These are phyloP conservation scores for Hoplias malabaricus DNA, from an alignment of 2,113 vertebrate species.

Conservation along the genomic window DNA sequence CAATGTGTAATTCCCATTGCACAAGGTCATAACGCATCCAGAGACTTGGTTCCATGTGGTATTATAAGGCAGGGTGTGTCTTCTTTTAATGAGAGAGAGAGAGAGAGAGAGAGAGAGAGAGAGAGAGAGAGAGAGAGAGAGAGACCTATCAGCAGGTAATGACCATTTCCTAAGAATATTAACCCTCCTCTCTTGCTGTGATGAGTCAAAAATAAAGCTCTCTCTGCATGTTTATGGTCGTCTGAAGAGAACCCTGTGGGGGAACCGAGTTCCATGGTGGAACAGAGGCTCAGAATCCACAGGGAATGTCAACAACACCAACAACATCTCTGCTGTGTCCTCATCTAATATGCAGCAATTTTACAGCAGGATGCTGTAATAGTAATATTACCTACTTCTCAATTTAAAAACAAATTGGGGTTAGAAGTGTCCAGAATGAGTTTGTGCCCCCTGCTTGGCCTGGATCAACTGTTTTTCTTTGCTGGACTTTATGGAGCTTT, in stretches of 20 bases:
- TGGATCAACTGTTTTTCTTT: conserved; percentile 5
- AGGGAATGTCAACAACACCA: conserved; percentile 22
- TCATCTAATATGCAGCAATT: conserved; percentile 19
- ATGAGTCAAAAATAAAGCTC: conserved; percentile 39
- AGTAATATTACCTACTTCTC: conserved; percentile 16
- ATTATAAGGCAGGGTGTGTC: not conserved
- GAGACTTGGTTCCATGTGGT: not conserved
- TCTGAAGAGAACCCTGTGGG: conserved; percentile 37
- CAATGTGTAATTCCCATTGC: not conserved
- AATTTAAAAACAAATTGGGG: conserved; percentile 28
- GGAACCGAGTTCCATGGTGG: conserved; percentile 3
- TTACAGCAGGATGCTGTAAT: conserved; percentile 19
- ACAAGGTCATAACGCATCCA: not conserved
- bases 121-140: conserved; percentile 43
- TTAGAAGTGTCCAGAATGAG: conserved; percentile 39
- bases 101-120: no score
- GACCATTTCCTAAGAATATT: conserved; percentile 30
- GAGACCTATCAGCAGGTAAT: conserved; percentile 24
- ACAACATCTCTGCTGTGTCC: not conserved
- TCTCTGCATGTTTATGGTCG: conserved; percentile 34
- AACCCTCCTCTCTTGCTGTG: conserved; percentile 28
- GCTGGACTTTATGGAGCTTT: not conserved
- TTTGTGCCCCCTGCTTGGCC: not conserved
- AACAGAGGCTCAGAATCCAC: conserved; percentile 1
- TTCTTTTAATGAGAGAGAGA: conserved; percentile 32